Base-by-base conservation (phyloP, 2,113 vertebrate genomes). In the Silurus meridionalis region DNA sequence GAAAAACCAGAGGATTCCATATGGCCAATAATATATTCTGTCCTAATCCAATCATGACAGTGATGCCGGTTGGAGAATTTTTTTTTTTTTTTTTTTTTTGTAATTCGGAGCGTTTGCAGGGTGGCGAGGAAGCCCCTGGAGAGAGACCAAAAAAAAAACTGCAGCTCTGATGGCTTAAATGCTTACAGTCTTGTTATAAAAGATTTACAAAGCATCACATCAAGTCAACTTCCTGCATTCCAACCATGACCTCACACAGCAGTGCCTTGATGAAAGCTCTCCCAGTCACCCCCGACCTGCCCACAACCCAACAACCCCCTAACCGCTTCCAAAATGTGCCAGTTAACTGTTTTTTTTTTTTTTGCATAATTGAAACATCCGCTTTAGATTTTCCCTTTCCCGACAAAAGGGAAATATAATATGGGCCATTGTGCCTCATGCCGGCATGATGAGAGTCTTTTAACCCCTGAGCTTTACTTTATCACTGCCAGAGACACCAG, bases 141-240 rank as follows among this genome's bases (percentile, higher is more conserved):
- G 21, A 21, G 9, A 13, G 1, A 80, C 37, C 53, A 61, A 71
- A 71, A 64, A 2, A 13, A 28, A 23, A 8, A 74, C 23, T 7
- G 28, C 2, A 48, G 14, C 50, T 61, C 53, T 67, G 82, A 87
- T 66, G 88, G 57, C 55, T 87, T 87, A 89, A 89, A 61, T 46
- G 21, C 46, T 63, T n/a, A 82, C 83, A 82, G 83, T 78, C 82
- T 55, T 74, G 55, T 85, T 87, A 79, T 85, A 85, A 89, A 37
- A 83, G 83, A 89, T 89, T 89, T 89, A 89, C 87, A 63, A 87
- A 85, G 82, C 52, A 78, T 86, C 85, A 89, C 88, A 89, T 89
- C 88, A 89, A 89, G 84, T 80, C 87, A 17, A 84, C 86, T 87
- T 90, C 89, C 89, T 90, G 89, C 87, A 85, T 90, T 87, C 89